These are phyloP conservation scores for Julus scandinavius DNA, from an alignment of 2,888 invertebrate genomes.

Conservation along the genomic window DNA sequence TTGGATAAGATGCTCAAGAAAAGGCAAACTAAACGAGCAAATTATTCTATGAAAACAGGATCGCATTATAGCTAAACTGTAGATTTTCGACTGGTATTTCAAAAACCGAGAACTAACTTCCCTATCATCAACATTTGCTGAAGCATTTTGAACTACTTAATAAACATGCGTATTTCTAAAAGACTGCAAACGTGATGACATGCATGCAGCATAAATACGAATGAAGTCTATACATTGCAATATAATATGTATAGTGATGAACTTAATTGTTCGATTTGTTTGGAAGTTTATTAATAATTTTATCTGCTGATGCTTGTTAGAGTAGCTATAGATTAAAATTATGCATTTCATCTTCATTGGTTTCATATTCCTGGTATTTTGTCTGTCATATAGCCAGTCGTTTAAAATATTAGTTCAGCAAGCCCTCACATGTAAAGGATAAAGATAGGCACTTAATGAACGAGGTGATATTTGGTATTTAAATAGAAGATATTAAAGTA, in stretches of 20 bases:
- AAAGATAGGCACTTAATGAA: too few species aligned
- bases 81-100: background rate
- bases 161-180: background rate
- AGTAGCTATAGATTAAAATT: too few species aligned
- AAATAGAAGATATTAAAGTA: too few species aligned
- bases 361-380: too few species aligned
- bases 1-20: background rate
- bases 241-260: background rate
- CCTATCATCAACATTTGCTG: background rate
- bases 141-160: background rate
- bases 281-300: background rate
- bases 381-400: too few species aligned
- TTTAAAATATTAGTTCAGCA: too few species aligned
- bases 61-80: background rate
- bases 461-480: too few species aligned
- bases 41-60: background rate
- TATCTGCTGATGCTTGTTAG: too few species aligned
- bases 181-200: background rate
- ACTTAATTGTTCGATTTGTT: background rate
- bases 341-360: too few species aligned
- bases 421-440: too few species aligned
- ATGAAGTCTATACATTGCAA: background rate
- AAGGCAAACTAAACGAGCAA: background rate
- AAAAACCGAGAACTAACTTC: background rate
- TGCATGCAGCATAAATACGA: too few species aligned